Evolutionary conservation across 2,888 invertebrate species (phyloP).

Genomic region (Dasysyrphus albostriatus): DNA sequence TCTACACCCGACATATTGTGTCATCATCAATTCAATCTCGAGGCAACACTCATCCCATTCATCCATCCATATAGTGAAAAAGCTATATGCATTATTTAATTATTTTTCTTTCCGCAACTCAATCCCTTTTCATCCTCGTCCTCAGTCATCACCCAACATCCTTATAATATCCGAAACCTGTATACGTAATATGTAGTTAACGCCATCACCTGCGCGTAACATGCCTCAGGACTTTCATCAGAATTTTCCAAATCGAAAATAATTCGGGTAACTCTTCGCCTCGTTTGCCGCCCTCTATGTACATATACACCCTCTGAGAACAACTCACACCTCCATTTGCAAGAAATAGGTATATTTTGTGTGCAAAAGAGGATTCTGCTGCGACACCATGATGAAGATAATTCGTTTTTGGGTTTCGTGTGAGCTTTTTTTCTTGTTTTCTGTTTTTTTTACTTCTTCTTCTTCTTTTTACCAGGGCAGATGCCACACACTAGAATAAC

Average conservation of each 20-base stretch:
- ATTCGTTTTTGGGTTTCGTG: constrained; percentile 67
- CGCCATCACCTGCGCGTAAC: constrained; percentile 67
- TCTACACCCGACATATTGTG: constrained; percentile 9
- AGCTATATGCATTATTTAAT: constrained; percentile 66
- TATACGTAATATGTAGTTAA: constrained; percentile 60
- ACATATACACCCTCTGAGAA: background rate
- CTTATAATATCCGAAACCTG: constrained; percentile 42
- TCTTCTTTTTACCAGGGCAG: constrained; percentile 25
- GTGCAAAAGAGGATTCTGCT: constrained; percentile 48
- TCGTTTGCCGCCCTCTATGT: background rate
- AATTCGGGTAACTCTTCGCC: constrained; percentile 50
- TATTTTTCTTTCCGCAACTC: constrained; percentile 41
- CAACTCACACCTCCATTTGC: background rate
- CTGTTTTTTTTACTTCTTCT: background rate
- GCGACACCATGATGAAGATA: constrained; percentile 72
- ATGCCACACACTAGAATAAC: constrained; percentile 55
- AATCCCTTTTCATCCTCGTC: background rate
- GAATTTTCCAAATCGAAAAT: constrained; percentile 63
- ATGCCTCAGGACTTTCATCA: constrained; percentile 51
- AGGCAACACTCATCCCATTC: background rate
- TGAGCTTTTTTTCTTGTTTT: constrained; percentile 46
- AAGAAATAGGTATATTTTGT: constrained; percentile 47
- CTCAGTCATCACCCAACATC: constrained; percentile 1
- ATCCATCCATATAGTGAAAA: constrained; percentile 1
- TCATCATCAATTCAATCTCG: constrained; percentile 48